Percentiles rank a stretch among this genome's conserved stretches.
These are phyloP conservation scores for Pseudonaja textilis DNA, from an alignment of 2,113 vertebrate species.

Conservation along the genomic window DNA sequence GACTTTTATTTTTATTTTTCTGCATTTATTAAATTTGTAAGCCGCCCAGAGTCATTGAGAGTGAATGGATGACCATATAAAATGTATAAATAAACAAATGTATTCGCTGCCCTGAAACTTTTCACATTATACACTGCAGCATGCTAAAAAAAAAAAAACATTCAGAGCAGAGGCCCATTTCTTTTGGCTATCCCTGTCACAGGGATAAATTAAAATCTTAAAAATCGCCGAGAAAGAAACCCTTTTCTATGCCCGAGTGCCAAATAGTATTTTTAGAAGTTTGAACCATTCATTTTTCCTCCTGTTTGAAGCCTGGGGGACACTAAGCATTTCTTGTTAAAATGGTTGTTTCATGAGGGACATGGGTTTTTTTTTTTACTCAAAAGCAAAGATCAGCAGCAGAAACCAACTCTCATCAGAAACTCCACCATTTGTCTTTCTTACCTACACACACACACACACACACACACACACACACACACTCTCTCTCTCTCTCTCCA, in stretches of 20 bases:
- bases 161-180: neutral
- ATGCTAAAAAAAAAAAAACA: neutral
- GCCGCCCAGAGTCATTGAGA: neutral
- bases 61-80: neutral
- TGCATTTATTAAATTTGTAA: neutral
- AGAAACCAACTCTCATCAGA: neutral
- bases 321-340: neutral
- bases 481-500: too few relatives aligned
- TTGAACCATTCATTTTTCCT: neutral
- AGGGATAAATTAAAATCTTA: neutral
- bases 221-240: neutral
- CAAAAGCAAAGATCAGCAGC: neutral
- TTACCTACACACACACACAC: neutral
- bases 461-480: too few relatives aligned
- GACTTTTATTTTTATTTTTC: too few relatives aligned
- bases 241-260: neutral
- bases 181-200: neutral
- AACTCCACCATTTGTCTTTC: neutral
- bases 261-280: neutral
- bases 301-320: neutral
- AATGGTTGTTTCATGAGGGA: neutral
- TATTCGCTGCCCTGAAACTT: neutral
- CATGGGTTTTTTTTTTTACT: neutral
- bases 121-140: neutral
- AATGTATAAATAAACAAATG: neutral